Evolutionary conservation across 2,113 vertebrate genomes (phyloP).

Genomic region (Perca fluviatilis): DNA sequence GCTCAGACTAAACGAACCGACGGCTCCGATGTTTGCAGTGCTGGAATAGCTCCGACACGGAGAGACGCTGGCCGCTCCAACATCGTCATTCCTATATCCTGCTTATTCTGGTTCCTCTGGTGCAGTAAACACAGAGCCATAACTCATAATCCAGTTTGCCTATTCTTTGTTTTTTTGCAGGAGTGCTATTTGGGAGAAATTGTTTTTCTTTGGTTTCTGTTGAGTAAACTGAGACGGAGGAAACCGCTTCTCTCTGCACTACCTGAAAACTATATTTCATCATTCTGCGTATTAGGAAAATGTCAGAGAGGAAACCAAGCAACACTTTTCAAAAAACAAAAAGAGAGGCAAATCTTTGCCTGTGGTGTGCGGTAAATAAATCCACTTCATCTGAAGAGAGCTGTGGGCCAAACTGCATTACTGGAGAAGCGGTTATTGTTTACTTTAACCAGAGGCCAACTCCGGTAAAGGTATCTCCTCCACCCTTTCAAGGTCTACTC

Average conservation of each 20-base stretch:
- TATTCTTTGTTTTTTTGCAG: slow-evolving; percentile 7
- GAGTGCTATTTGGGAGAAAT: neutral
- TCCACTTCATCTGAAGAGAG: slow-evolving; percentile 58
- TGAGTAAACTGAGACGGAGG: slow-evolving; percentile 25
- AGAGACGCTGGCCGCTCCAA: slow-evolving; percentile 21
- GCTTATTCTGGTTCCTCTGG: slow-evolving; percentile 2
- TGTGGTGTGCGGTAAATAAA: slow-evolving; percentile 61
- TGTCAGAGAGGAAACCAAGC: slow-evolving; percentile 60
- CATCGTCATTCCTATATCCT: neutral
- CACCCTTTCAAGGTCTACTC: slow-evolving; percentile 47
- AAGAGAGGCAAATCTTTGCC: slow-evolving; percentile 46
- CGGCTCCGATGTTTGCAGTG: neutral
- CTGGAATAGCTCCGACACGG: slow-evolving; percentile 14
- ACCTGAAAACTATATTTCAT: slow-evolving; percentile 63
- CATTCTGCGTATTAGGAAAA: slow-evolving; percentile 56
- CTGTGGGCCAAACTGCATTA: slow-evolving; percentile 59
- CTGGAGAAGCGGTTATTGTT: slow-evolving; percentile 69
- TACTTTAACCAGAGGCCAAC: slow-evolving; percentile 67
- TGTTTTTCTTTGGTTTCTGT: slow-evolving; percentile 36
- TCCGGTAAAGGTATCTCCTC: slow-evolving; percentile 45
- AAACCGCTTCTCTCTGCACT: slow-evolving; percentile 15
- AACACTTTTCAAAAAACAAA: slow-evolving; percentile 40
- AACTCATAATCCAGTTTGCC: slow-evolving; percentile 44
- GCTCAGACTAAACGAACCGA: slow-evolving; percentile 40
- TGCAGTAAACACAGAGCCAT: slow-evolving; percentile 26